phyloP scores from a whole-genome alignment of 2,888 invertebrate genomes.

The Athetis lepigone region DNA sequence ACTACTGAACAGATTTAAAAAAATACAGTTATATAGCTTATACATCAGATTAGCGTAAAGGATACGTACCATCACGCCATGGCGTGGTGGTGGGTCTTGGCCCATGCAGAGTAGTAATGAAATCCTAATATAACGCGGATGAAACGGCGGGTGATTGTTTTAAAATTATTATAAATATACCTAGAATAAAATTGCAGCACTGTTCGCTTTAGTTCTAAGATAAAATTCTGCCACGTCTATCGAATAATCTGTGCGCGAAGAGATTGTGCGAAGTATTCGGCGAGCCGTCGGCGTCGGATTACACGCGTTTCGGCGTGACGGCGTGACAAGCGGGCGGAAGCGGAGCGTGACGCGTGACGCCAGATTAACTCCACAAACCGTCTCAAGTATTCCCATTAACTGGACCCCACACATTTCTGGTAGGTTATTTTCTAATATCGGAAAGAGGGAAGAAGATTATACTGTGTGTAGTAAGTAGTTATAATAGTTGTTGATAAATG shows the following conservation, averaged over 20 bases:
- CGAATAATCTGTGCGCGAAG: constrained; percentile 33
- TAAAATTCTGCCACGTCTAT: constrained; percentile 20
- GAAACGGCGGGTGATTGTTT: too few species aligned
- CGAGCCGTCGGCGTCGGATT: constrained; percentile 45
- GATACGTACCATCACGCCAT: too few species aligned
- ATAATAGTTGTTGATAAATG: not conserved
- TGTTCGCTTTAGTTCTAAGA: not conserved
- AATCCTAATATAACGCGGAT: too few species aligned
- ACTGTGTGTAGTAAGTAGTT: too few species aligned
- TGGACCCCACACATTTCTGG: constrained; percentile 30
- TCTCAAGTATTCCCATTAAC: constrained; percentile 58
- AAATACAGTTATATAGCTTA: too few species aligned
- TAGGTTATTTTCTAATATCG: constrained; percentile 34
- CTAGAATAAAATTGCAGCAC: not conserved
- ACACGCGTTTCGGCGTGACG: constrained; percentile 40
- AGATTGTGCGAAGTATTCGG: constrained; percentile 49
- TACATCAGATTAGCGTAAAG: too few species aligned
- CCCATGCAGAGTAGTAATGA: too few species aligned
- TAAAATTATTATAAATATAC: too few species aligned
- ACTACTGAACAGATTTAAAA: too few species aligned
- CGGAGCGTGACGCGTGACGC: constrained; percentile 28
- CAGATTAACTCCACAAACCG: constrained; percentile 53
- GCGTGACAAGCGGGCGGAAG: constrained; percentile 32
- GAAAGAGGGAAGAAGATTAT: constrained; percentile 1
- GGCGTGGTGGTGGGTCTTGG: too few species aligned